phyloP scores from a whole-genome alignment of 2,888 invertebrate species.

The Norana najaformis region DNA sequence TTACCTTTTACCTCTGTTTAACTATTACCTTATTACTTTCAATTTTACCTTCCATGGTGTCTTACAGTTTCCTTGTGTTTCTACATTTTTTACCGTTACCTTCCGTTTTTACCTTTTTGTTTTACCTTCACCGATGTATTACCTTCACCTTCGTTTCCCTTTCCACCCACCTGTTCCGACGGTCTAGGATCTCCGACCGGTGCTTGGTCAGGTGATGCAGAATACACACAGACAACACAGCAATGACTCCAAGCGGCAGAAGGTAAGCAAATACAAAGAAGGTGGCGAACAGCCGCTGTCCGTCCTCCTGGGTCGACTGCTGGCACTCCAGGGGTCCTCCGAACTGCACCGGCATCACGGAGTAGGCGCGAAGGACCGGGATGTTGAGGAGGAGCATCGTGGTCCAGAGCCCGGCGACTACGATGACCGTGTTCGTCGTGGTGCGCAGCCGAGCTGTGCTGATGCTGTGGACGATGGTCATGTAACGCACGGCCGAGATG shows the following conservation, averaged over 20 bases:
- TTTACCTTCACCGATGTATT: too few relatives aligned
- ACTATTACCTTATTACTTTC: too few relatives aligned
- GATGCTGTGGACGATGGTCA: conserved; percentile 31
- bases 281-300: conserved; percentile 45
- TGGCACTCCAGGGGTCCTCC: conserved; percentile 31
- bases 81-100: too few relatives aligned
- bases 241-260: conserved; percentile 82
- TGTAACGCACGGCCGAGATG: conserved; percentile 32
- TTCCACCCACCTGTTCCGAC: not conserved
- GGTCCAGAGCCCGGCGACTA: conserved; percentile 35
- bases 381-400: conserved; percentile 33
- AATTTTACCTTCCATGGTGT: too few relatives aligned
- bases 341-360: not conserved
- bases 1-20: too few relatives aligned
- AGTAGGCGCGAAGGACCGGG: conserved; percentile 36
- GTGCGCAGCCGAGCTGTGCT: conserved; percentile 71
- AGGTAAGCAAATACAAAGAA: conserved; percentile 82
- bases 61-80: too few relatives aligned
- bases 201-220: conserved; percentile 35
- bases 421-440: conserved; percentile 21
- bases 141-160: too few relatives aligned
- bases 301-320: conserved; percentile 29
- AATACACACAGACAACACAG: conserved; percentile 43
- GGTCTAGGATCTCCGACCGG: conserved; percentile 23
- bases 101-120: not conserved